Percentiles rank a stretch among this genome's conserved stretches.
Conservation (phyloP, 2,113 vertebrate species). For the Hemiprocne comata region DNA sequence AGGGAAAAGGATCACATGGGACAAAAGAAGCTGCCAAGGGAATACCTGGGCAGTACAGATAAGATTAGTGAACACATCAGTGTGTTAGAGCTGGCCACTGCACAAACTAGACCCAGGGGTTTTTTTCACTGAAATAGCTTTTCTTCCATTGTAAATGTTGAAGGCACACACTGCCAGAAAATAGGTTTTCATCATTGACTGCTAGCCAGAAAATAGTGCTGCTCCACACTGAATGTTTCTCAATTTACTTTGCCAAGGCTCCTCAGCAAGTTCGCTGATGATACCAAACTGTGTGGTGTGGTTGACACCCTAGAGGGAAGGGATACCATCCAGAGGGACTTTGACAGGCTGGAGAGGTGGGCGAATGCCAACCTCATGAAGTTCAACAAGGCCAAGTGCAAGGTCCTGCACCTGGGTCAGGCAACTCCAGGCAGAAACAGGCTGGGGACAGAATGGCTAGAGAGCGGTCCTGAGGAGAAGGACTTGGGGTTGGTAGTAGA, state of each 20-base stretch:
- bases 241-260: background rate
- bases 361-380: too few species aligned
- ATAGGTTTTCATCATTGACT: background rate
- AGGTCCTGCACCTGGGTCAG: too few species aligned
- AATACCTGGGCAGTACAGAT: background rate
- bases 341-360: too few species aligned
- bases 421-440: too few species aligned
- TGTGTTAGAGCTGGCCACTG: background rate
- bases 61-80: background rate
- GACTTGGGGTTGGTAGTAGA: too few species aligned
- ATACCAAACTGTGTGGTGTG: too few species aligned
- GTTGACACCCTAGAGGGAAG: too few species aligned
- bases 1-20: background rate
- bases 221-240: background rate
- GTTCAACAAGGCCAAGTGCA: too few species aligned
- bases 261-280: too few species aligned
- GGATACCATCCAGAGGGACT: too few species aligned
- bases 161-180: background rate
- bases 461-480: too few species aligned
- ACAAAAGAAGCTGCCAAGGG: background rate
- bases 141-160: background rate
- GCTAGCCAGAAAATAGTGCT: background rate
- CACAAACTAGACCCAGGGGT: background rate
- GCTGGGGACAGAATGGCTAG: too few species aligned
- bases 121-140: background rate